Conservation (phyloP, 2,888 invertebrate genomes). For the Perdita meconis region DNA sequence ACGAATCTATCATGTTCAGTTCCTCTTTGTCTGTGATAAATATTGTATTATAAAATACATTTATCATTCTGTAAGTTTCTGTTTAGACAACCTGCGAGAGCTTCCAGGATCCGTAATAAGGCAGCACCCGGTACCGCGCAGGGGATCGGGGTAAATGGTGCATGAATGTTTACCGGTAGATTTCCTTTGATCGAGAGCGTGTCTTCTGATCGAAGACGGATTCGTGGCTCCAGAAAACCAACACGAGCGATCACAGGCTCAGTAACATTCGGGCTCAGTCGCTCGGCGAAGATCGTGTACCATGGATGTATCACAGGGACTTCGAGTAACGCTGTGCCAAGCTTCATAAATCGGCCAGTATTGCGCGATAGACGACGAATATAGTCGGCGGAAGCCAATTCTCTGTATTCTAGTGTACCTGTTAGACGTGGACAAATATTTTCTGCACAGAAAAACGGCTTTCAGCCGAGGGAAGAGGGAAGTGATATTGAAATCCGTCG, state of each 20-base stretch:
- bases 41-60: no score
- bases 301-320: conserved; percentile 33
- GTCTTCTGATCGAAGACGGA: conserved; percentile 22
- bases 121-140: not conserved
- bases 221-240: conserved; percentile 21
- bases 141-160: conserved; percentile 18
- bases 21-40: no score
- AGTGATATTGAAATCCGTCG: not conserved
- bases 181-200: conserved; percentile 19
- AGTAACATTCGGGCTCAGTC: conserved; percentile 29
- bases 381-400: conserved; percentile 45
- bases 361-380: conserved; percentile 49
- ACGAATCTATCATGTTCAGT: no score
- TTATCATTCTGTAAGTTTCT: no score
- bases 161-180: not conserved
- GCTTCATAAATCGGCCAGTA: conserved; percentile 50
- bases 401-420: conserved; percentile 24
- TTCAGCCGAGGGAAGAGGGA: not conserved
- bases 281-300: not conserved
- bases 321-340: conserved; percentile 27
- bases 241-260: conserved; percentile 24
- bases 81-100: no score
- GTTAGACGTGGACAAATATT: conserved; percentile 29
- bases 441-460: conserved; percentile 9
- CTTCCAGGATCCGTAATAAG: not conserved